These are phyloP conservation scores for Eretmochelys imbricata DNA, from an alignment of 2,113 vertebrate genomes.

Conservation along the genomic window DNA sequence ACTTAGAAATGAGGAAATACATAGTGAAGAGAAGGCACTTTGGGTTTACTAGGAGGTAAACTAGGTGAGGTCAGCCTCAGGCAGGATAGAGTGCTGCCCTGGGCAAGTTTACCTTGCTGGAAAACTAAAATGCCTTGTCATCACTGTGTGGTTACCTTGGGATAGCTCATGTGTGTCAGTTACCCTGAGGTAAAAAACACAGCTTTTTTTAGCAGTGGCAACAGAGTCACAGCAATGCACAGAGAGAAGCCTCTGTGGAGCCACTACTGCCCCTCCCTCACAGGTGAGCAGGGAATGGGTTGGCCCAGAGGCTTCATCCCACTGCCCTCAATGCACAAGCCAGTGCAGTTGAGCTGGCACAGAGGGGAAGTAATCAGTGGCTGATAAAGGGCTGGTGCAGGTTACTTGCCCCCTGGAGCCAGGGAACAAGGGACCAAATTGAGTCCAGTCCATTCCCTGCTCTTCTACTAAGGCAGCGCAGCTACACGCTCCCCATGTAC, in stretches of 20 bases:
- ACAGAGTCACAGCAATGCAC: background rate
- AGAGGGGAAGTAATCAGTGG: background rate
- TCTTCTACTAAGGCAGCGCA: background rate
- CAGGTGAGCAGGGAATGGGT: background rate
- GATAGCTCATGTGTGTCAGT: background rate
- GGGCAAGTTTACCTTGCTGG: background rate
- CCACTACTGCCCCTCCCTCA: background rate
- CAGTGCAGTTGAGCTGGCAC: background rate
- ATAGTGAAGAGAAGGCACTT: background rate
- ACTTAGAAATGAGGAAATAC: background rate
- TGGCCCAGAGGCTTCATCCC: background rate
- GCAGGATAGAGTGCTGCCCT: background rate
- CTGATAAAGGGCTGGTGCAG: background rate
- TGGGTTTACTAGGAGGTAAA: background rate
- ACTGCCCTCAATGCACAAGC: background rate
- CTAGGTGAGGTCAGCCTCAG: background rate
- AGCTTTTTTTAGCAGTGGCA: background rate
- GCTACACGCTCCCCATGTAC: background rate
- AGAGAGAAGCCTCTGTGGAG: background rate
- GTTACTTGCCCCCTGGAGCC: background rate
- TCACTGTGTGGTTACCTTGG: background rate
- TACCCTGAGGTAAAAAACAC: background rate
- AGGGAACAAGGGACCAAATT: background rate
- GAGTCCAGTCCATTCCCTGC: background rate
- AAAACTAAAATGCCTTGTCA: background rate